A percentile compares a stretch with the other conserved stretches of the same genome.
Evolutionary conservation across 2,888 invertebrate genomes (phyloP).

Genomic region (Trimorus sp.): DNA sequence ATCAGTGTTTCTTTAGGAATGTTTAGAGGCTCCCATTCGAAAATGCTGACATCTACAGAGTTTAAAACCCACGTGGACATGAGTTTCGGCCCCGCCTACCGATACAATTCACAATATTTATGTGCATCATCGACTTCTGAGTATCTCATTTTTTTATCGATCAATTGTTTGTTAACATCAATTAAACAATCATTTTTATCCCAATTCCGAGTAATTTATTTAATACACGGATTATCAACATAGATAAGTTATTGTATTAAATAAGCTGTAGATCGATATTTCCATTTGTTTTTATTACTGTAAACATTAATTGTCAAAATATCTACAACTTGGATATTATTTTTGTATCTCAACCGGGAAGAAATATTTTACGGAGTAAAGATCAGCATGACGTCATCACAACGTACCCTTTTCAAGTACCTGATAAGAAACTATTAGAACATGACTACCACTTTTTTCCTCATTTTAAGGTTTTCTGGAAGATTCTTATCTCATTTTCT

Average conservation of each 20-base stretch:
- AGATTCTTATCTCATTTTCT: constrained; percentile 14
- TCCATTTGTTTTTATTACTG: too few species aligned
- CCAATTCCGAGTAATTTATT: too few species aligned
- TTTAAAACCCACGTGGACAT: constrained; percentile 40
- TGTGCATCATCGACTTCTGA: constrained; percentile 11
- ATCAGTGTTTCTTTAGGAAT: constrained; percentile 50
- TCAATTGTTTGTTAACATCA: neutral
- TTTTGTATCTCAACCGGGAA: neutral
- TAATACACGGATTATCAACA: too few species aligned
- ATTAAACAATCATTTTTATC: too few species aligned
- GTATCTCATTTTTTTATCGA: constrained; percentile 15
- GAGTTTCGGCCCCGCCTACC: constrained; percentile 36
- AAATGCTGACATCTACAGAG: constrained; percentile 50
- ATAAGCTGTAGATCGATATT: too few species aligned
- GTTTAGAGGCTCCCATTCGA: constrained; percentile 45
- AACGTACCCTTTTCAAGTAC: constrained; percentile 4
- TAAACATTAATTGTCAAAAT: too few species aligned
- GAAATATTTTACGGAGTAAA: neutral
- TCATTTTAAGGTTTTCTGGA: constrained; percentile 19
- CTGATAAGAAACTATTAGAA: constrained; percentile 15
- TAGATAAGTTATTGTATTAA: too few species aligned
- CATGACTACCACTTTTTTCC: constrained; percentile 22
- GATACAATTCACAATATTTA: constrained; percentile 34
- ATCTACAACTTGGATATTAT: too few species aligned
- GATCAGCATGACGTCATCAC: neutral